Percentiles rank a stretch among this genome's conserved stretches.
These are phyloP conservation scores for Nephrotoma guestfalica DNA, from an alignment of 2,888 invertebrate genomes.

Conservation along the genomic window DNA sequence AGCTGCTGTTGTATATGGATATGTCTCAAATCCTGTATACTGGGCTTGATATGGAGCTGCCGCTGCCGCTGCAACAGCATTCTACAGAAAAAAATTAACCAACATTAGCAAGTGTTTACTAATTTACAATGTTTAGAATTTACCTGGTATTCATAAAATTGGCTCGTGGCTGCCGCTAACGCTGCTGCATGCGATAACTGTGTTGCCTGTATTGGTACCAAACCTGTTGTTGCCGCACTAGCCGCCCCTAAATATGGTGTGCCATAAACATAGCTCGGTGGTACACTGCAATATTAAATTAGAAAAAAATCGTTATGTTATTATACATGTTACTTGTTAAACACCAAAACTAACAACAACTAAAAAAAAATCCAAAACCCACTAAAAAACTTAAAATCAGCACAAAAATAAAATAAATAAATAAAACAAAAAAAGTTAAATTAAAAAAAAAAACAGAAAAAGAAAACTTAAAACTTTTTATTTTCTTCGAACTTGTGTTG, in stretches of 20 bases:
- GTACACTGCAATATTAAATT: slow-evolving; percentile 38
- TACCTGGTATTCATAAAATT: slow-evolving; percentile 65
- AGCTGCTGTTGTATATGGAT: slow-evolving; percentile 16
- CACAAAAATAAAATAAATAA: neutral
- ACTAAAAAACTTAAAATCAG: neutral
- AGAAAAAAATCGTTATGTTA: neutral
- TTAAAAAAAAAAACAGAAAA: neutral
- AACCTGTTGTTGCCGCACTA: slow-evolving; percentile 33
- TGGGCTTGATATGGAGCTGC: slow-evolving; percentile 17
- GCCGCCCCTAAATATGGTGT: slow-evolving; percentile 54
- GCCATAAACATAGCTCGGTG: slow-evolving; percentile 64
- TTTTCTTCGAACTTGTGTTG: neutral
- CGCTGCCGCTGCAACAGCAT: slow-evolving; percentile 17
- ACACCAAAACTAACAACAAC: neutral
- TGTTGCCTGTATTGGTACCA: slow-evolving; percentile 48
- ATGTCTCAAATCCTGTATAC: slow-evolving; percentile 17
- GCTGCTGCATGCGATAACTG: slow-evolving; percentile 61
- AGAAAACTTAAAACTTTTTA: neutral
- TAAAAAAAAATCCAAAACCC: neutral
- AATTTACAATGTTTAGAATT: neutral
- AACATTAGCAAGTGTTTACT: neutral
- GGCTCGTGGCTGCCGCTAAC: slow-evolving; percentile 61
- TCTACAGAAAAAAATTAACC: slow-evolving; percentile 9
- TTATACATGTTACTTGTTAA: neutral
- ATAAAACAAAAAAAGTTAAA: neutral